phyloP scores from a whole-genome alignment of 1,140 invertebrate genomes.

The Microvelia longipes region DNA sequence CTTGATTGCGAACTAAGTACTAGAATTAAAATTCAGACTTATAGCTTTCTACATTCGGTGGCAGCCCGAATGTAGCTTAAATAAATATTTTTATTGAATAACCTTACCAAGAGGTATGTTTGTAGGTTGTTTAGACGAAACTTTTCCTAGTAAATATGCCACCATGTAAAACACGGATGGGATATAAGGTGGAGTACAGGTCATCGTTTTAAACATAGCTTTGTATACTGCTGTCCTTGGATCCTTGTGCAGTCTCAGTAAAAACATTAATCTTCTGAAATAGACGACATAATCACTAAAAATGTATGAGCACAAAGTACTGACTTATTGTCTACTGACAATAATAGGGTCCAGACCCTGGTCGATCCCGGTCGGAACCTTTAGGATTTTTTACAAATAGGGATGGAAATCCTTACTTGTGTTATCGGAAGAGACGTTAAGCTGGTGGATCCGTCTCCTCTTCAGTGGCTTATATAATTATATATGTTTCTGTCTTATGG shows the following conservation, averaged over 20 bases:
- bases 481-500: too few relatives aligned
- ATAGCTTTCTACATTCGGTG: too few relatives aligned
- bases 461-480: too few relatives aligned
- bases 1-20: too few relatives aligned
- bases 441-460: too few relatives aligned
- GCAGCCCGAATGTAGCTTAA: too few relatives aligned
- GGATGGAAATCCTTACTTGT: too few relatives aligned
- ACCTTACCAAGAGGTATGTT: background rate
- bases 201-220: background rate
- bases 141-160: slow-evolving; percentile 2
- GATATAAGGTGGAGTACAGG: background rate
- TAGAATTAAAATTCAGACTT: too few relatives aligned
- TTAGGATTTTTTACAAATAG: background rate
- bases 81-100: background rate
- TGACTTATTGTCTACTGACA: background rate
- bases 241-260: slow-evolving; percentile 5
- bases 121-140: background rate
- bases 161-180: background rate
- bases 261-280: slow-evolving; percentile 1
- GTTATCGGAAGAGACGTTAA: too few relatives aligned
- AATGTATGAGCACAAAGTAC: background rate
- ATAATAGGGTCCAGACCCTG: background rate
- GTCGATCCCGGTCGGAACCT: background rate
- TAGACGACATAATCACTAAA: background rate
- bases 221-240: slow-evolving; percentile 1